Conservation (phyloP, 2,113 vertebrate genomes). For the Ancistrus triradiatus region DNA sequence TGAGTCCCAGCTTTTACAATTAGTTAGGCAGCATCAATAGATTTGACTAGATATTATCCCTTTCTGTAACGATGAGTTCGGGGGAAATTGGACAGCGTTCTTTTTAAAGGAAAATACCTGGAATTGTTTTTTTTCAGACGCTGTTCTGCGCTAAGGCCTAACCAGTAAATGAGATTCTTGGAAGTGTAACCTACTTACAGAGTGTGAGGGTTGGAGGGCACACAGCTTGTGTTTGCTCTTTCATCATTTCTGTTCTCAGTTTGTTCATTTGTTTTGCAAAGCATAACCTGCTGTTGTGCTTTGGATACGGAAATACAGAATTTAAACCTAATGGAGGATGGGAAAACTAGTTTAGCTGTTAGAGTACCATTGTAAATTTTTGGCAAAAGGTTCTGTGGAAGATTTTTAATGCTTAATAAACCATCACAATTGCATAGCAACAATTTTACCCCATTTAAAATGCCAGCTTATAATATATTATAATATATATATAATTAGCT, state of each 20-base stretch:
- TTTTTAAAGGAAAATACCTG: slow-evolving; percentile 8
- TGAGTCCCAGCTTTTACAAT: slow-evolving; percentile 74
- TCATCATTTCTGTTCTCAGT: slow-evolving; percentile 69
- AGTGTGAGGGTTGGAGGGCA: slow-evolving; percentile 68
- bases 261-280: slow-evolving; percentile 77
- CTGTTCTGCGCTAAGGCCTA: slow-evolving; percentile 21
- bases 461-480: no score
- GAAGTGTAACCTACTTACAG: slow-evolving; percentile 67
- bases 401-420: no score
- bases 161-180: slow-evolving; percentile 61
- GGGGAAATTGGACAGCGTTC: slow-evolving; percentile 21
- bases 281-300: slow-evolving; percentile 66
- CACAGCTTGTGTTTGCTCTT: slow-evolving; percentile 68
- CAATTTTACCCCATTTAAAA: no score
- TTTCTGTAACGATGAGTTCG: slow-evolving; percentile 68
- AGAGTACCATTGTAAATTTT: no score
- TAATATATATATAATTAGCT: no score
- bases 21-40: slow-evolving; percentile 75
- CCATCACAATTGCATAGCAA: no score
- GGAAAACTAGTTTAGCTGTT: no score
- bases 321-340: no score
- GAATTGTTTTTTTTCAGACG: slow-evolving; percentile 34
- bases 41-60: slow-evolving; percentile 70
- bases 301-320: no score
- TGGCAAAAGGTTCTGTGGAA: no score